Conservation (phyloP, 2,888 invertebrate species). For the Andricus quercusramuli region DNA sequence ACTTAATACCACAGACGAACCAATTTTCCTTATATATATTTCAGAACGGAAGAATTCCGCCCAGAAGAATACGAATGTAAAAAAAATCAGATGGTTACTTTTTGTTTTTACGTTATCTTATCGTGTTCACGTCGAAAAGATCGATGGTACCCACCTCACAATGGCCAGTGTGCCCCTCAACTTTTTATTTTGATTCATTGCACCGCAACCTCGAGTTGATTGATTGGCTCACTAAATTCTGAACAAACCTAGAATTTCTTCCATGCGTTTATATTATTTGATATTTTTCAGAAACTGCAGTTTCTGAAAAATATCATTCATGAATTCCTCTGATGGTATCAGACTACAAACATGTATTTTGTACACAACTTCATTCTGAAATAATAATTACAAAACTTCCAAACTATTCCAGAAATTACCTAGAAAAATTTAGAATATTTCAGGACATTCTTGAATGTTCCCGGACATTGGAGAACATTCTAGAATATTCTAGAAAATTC, state of each 20-base stretch:
- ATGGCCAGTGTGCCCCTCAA: conserved; percentile 16
- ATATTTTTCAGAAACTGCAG: neutral
- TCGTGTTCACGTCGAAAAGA: conserved; percentile 42
- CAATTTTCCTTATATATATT: neutral
- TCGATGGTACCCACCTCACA: conserved; percentile 42
- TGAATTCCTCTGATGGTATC: neutral
- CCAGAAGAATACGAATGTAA: neutral
- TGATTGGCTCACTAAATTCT: conserved; percentile 13
- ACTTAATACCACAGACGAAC: neutral
- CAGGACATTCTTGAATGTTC: too few relatives aligned
- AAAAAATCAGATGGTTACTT: conserved; percentile 16
- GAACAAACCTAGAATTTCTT: neutral
- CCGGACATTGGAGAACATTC: too few relatives aligned
- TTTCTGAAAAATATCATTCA: too few relatives aligned
- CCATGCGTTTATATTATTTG: neutral
- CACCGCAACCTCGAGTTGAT: conserved; percentile 21
- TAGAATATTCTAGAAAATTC: too few relatives aligned
- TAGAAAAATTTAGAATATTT: too few relatives aligned
- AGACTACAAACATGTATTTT: too few relatives aligned
- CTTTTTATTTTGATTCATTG: conserved; percentile 37
- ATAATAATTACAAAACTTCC: too few relatives aligned
- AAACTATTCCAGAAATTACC: too few relatives aligned
- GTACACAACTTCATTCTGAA: too few relatives aligned
- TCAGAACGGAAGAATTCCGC: neutral
- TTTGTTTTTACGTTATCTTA: conserved; percentile 38